Percentiles rank a stretch among this genome's conserved stretches.
These are phyloP conservation scores for Telmatherina bonti DNA, from an alignment of 2,797 vertebrate species.

Conservation along the genomic window DNA sequence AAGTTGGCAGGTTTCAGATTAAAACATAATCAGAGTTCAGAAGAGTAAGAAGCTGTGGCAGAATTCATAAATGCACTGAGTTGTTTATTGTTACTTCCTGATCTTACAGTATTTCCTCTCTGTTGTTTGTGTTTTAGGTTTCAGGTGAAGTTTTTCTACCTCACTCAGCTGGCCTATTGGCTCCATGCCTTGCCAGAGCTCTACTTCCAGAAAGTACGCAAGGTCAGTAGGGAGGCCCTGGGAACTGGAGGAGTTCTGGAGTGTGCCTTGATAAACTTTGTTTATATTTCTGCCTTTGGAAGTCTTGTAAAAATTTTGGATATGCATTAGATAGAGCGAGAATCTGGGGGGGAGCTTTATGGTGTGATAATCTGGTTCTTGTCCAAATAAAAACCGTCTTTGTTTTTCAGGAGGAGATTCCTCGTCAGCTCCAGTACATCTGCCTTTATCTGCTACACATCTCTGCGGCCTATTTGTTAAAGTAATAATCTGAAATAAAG, in stretches of 20 bases:
- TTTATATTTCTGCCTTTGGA: slow-evolving; percentile 19
- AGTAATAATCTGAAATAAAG: slow-evolving; percentile 83
- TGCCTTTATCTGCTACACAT: slow-evolving; percentile 94
- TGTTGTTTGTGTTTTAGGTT: slow-evolving; percentile 83
- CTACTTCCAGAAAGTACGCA: slow-evolving; percentile 99
- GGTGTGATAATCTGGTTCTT: not conserved
- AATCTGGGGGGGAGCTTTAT: not conserved
- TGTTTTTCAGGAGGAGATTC: slow-evolving; percentile 91
- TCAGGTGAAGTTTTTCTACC: slow-evolving; percentile 99
- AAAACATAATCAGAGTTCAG: not conserved
- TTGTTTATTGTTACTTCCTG: not conserved
- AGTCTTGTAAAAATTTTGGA: not conserved
- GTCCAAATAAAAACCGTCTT: slow-evolving; percentile 31
- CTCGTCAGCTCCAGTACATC: slow-evolving; percentile 94
- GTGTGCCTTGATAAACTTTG: slow-evolving; percentile 43
- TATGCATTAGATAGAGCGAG: slow-evolving; percentile 1
- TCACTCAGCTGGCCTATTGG: slow-evolving; percentile 98
- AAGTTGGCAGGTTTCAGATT: not conserved
- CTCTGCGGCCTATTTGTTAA: slow-evolving; percentile 92
- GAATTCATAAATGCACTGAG: not conserved
- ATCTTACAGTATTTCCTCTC: not conserved
- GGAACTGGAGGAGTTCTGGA: slow-evolving; percentile 45
- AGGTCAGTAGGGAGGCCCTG: slow-evolving; percentile 86
- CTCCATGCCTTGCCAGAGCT: slow-evolving; percentile 95
- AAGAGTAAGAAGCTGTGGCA: not conserved